Base-by-base conservation (phyloP, 2,113 vertebrate genomes). In the Pterocles gutturalis region DNA sequence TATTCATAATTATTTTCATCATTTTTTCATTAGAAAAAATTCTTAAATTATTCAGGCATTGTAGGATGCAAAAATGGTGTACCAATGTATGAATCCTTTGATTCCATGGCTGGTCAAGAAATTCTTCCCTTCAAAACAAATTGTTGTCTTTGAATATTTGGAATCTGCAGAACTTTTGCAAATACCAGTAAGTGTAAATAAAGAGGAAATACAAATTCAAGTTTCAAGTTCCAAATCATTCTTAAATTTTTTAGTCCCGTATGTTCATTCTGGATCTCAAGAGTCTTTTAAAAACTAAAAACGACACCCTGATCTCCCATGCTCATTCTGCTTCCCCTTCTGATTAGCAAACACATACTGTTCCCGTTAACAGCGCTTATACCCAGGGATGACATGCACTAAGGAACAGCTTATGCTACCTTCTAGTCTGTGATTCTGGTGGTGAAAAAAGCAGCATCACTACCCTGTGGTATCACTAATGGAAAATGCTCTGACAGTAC, bases 251-350 rank as follows among this genome's bases (percentile, higher is more conserved):
- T 65, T 57, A 69, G 61, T 89, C 41, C 87, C 83, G 85, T 90
- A 87, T 92, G 90, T 76, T 92, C 80, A 16, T 51, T 82, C 65
- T 82, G 83, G 48, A 89, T 91, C 86, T 89, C 76, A 49, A 72
- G 83, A 92, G 83, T 18, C 21, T 49, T 84, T 90, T 91, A 82
- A 93, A 91, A 96, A 95, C 95, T 92, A 89, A 95, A 88, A 96
- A 89, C 72, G 93, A 95, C 94, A 34, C 78, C 61, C 84, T 81
- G 90, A 91, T 95, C 89, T 94, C 61, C 45, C 58, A 9, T 65
- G 86, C 41, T 91, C 9, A 5, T 67, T 93, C 77, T 79, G 61
- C 65, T 89, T 90, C 89, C 83, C 87, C 69, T 38, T 45, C 89
- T 94, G 57, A 93, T 95, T 57, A 94, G 66, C 86, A 83, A 90